Evolutionary conservation across 1,140 invertebrate species (phyloP).

Genomic region (Bacillus rossius): DNA sequence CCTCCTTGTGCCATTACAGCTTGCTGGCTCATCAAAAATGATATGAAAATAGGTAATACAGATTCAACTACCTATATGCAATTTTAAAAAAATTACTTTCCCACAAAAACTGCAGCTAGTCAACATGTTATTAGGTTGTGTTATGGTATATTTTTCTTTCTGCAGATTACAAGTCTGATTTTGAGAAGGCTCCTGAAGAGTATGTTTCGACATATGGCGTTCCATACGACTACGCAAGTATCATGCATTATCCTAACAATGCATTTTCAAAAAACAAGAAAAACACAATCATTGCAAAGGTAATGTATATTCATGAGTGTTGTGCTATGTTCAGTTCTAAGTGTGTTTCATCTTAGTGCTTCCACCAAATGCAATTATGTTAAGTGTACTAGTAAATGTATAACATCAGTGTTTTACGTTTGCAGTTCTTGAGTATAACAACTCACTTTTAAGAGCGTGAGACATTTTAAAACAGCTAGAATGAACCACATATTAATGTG

Average conservation of each 20-base stretch:
- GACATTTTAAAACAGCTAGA: not conserved
- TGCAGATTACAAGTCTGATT: conserved; percentile 10
- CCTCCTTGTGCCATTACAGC: too few species aligned
- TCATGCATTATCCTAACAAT: conserved; percentile 22
- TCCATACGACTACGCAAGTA: conserved; percentile 25
- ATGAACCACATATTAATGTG: not conserved
- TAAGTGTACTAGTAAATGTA: too few species aligned
- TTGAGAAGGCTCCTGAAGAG: not conserved
- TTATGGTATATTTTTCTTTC: not conserved
- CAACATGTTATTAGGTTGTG: not conserved
- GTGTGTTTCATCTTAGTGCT: too few species aligned
- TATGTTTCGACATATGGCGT: conserved; percentile 6
- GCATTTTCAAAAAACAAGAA: conserved; percentile 20
- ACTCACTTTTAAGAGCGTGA: too few species aligned
- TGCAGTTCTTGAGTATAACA: too few species aligned
- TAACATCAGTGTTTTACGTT: too few species aligned
- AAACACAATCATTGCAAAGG: conserved; percentile 18
- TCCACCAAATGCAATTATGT: too few species aligned
- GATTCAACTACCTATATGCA: too few species aligned
- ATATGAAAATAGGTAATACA: too few species aligned
- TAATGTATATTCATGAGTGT: not conserved
- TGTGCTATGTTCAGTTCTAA: not conserved
- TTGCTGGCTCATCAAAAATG: too few species aligned
- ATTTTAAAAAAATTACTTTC: conserved; percentile 1
- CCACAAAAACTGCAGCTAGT: not conserved